Conservation (phyloP, 2,797 vertebrate species). For the Acipenser oxyrinchus region DNA sequence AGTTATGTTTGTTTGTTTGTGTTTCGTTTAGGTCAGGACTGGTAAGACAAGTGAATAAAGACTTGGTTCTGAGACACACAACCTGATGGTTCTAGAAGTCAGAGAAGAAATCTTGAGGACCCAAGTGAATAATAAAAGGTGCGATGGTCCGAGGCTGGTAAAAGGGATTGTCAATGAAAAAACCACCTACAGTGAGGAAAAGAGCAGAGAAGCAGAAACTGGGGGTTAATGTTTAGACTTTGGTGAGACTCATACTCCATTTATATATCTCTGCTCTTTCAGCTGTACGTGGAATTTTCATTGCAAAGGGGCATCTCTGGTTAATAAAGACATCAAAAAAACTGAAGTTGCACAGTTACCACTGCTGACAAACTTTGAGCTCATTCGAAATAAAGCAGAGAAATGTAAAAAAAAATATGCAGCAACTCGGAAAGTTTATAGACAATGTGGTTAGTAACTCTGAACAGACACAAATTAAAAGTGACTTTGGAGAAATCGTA, state of each 20-base stretch:
- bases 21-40: constrained; percentile 9
- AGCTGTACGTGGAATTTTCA: constrained; percentile 83
- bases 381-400: constrained; percentile 70
- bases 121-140: constrained; percentile 97
- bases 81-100: constrained; percentile 93
- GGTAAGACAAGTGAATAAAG: constrained; percentile 6
- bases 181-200: constrained; percentile 85
- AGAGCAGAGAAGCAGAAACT: constrained; percentile 73
- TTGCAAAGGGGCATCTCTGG: constrained; percentile 53
- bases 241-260: constrained; percentile 61
- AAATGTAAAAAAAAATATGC: constrained; percentile 69
- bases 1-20: not conserved
- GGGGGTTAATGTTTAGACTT: constrained; percentile 58
- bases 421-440: constrained; percentile 68
- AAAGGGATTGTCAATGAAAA: constrained; percentile 99
- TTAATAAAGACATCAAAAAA: constrained; percentile 59
- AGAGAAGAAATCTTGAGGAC: constrained; percentile 98
- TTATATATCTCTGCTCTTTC: constrained; percentile 81
- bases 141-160: constrained; percentile 95
- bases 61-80: constrained; percentile 69
- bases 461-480: constrained; percentile 59
- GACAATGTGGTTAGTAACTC: constrained; percentile 79
- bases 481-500: constrained; percentile 67
- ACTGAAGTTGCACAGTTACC: constrained; percentile 66
- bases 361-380: constrained; percentile 59